Conservation (phyloP, 2,797 vertebrate genomes). For the Carduelis carduelis region DNA sequence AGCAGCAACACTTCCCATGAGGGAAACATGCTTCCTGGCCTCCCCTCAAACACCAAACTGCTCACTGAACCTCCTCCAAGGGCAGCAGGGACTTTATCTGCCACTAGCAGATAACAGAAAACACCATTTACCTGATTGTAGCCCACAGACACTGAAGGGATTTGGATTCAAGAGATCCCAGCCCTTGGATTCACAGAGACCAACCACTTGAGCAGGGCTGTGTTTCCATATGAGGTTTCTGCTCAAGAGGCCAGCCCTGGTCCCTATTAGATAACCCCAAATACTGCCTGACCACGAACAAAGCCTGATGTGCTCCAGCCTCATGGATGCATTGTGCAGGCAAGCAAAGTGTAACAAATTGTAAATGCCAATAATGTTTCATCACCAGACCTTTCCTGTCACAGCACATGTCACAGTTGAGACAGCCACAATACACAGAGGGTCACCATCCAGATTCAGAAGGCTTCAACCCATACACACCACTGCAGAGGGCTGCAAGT, state of each 20-base stretch:
- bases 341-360: not conserved
- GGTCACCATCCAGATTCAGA: not conserved
- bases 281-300: not conserved
- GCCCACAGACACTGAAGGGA: not conserved
- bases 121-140: not conserved
- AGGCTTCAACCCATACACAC: not conserved
- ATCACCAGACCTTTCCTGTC: not conserved
- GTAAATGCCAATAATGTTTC: not conserved
- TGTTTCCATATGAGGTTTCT: fast-evolving
- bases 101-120: not conserved
- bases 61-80: not conserved
- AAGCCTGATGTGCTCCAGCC: not conserved
- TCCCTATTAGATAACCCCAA: not conserved
- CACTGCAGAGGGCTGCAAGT: fast-evolving
- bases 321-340: not conserved
- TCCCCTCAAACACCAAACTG: not conserved
- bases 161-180: not conserved
- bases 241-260: not conserved
- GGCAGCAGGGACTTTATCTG: not conserved
- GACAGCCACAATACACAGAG: fast-evolving
- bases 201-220: not conserved
- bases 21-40: fast-evolving
- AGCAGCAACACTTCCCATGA: fast-evolving
- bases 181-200: not conserved
- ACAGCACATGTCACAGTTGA: not conserved